A percentile compares a stretch with the other conserved stretches of the same genome.
Conservation (phyloP, 2,113 vertebrate species). For the Astur gentilis region DNA sequence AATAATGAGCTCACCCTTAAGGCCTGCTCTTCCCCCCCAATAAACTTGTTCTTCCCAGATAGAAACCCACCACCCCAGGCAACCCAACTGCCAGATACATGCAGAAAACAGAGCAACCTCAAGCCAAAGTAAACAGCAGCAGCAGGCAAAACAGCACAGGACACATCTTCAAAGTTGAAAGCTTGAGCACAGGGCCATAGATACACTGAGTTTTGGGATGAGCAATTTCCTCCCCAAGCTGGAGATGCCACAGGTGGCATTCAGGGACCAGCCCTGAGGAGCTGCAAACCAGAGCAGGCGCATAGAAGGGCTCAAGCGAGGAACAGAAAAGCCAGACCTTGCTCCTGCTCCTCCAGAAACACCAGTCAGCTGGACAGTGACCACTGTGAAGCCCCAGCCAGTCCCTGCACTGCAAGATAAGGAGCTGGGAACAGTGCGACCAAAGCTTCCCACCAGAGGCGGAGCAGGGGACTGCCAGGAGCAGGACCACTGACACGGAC, state of each 20-base stretch:
- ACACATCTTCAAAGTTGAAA: background rate
- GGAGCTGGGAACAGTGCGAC: background rate
- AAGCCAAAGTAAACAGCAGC: background rate
- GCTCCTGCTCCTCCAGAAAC: background rate
- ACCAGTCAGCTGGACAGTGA: fast-evolving
- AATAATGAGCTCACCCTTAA: background rate
- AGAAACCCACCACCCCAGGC: background rate
- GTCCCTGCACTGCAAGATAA: background rate
- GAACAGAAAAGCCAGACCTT: background rate
- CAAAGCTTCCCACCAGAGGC: background rate
- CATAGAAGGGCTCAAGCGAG: background rate
- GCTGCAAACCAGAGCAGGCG: background rate
- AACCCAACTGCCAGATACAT: background rate
- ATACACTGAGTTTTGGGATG: background rate
- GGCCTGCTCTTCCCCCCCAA: background rate
- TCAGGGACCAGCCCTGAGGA: background rate
- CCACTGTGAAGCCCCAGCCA: background rate
- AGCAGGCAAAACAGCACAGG: background rate
- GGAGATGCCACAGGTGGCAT: background rate
- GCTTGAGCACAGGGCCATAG: background rate
- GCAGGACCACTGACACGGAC: background rate
- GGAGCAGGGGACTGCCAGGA: background rate
- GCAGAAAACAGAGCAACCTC: background rate
- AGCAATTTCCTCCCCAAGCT: background rate
- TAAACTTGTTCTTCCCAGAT: background rate